Evolutionary conservation across 2,888 invertebrate species (phyloP), one percentile per base, ranked within the genome.

Genomic region (Hypomecis atomaria): DNA sequence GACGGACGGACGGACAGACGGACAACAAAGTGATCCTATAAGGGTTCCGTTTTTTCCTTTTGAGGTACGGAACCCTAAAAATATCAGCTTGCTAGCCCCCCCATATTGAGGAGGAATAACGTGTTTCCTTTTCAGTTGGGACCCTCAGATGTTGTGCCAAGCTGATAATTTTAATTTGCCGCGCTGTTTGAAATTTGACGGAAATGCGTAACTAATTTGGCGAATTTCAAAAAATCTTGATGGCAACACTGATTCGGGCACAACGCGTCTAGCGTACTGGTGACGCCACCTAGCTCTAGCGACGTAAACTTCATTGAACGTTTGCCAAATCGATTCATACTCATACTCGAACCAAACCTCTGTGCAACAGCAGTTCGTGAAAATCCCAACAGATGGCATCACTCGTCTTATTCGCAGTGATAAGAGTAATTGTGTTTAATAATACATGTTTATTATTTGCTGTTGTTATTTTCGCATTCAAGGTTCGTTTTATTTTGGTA

Each of bases 271-370:
- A 59, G 42, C 54, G 59, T 48, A 77, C 77, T 53, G 52, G 73
- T 81, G 75, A 50, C 82, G 85, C 85, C 89, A 88, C 85, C 91
- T 91, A 75, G 68, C 55, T 70, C 8, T 0, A 5, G 6, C n/a
- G 13, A 36, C 11, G 62, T 47, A 69, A 82, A 86, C 76, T 69
- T 81, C 84, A 79, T 77, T 82, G 81, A 78, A 72, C 75, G 74
- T 68, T 66, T 74, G 82, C 82, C 83, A 85, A 82, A 71, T 65
- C 69, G 56, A 67, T 70, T 68, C 38, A 59, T 58, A 43, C 45
- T 48, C 45, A 58, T 58, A 49, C 37, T 49, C 53, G 49, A 66
- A 54, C 61, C 44, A 64, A 65, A 61, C 7, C 40, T 76, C 62
- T 59, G 53, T 47, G 13, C 48, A 52, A 36, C 54, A 36, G 36